A percentile compares a stretch with the other conserved stretches of the same genome.
Conservation (phyloP, 2,113 vertebrate genomes). For the Colistium nudipinnis region DNA sequence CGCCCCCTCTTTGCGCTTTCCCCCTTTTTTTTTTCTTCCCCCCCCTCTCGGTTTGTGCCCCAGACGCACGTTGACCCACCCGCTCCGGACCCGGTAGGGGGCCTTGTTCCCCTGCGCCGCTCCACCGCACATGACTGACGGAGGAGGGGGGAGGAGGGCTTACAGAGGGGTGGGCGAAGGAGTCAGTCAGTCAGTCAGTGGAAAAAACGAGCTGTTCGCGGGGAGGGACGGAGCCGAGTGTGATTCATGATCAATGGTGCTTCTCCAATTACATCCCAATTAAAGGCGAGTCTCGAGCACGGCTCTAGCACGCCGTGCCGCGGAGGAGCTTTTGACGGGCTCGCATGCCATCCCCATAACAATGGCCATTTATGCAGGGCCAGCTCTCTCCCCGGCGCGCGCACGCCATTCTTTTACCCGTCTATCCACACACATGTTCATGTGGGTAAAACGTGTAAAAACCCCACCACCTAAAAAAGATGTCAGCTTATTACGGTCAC, state of each 20-base stretch:
- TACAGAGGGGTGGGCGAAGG: neutral
- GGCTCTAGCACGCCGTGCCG: conserved; percentile 33
- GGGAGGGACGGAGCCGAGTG: conserved; percentile 49
- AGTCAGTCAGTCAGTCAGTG: conserved; percentile 40
- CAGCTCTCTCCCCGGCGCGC: conserved; percentile 20
- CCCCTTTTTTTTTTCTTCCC: conserved; percentile 2
- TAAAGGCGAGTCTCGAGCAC: conserved; percentile 63
- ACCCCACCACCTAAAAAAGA: conserved; percentile 57
- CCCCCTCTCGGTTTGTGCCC: conserved; percentile 56
- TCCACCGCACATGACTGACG: conserved; percentile 81
- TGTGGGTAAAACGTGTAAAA: neutral
- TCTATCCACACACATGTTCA: conserved; percentile 21
- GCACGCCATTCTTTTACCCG: neutral
- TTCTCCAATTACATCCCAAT: conserved; percentile 80
- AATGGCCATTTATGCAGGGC: conserved; percentile 29
- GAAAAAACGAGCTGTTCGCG: conserved; percentile 44
- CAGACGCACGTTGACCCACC: conserved; percentile 79
- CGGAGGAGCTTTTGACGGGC: conserved; percentile 58
- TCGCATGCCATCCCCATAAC: conserved; percentile 30
- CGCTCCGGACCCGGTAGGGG: conserved; percentile 69
- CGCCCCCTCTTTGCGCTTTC: neutral
- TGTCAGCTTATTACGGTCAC: conserved; percentile 77
- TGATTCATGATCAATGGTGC: conserved; percentile 78
- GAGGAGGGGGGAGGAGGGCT: conserved; percentile 12
- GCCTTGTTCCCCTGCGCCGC: conserved; percentile 79